phyloP scores from a whole-genome alignment of 2,888 invertebrate species.

The Oxycera nigricornis region DNA sequence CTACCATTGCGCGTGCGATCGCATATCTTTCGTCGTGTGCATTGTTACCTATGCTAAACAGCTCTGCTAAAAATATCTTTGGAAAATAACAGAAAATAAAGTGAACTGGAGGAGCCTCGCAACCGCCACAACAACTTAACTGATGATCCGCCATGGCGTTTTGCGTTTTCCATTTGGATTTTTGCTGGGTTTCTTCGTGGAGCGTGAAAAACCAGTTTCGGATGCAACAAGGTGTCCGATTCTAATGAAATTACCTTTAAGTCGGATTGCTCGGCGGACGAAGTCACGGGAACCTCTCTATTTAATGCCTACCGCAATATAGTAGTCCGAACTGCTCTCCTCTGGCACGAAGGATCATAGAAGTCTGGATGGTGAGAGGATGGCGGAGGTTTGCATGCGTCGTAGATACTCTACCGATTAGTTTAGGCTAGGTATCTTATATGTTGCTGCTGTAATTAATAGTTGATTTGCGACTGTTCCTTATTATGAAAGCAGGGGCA shows the following conservation, averaged over 20 bases:
- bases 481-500: not conserved
- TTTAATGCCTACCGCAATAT: not conserved
- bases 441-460: constrained; percentile 3
- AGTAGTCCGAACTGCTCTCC: not conserved
- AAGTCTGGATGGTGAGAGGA: not conserved
- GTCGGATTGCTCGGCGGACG: not conserved
- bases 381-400: not conserved
- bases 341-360: not conserved
- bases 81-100: constrained; percentile 15
- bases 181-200: not conserved
- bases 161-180: not conserved
- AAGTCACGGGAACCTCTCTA: not conserved
- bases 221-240: constrained; percentile 31
- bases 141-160: constrained; percentile 26
- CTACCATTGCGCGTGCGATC: not conserved
- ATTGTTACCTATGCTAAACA: constrained; percentile 23
- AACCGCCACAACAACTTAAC: not conserved
- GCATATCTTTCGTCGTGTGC: too few relatives aligned
- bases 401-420: not conserved
- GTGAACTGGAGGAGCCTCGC: not conserved
- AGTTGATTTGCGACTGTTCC: constrained; percentile 16
- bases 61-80: constrained; percentile 16
- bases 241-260: constrained; percentile 35
- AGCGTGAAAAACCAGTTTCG: constrained; percentile 15
- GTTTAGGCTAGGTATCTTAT: not conserved